A percentile compares a stretch with the other conserved stretches of the same genome.
Conservation (phyloP, 2,797 vertebrate species). For the Ctenosaura bakeri region DNA sequence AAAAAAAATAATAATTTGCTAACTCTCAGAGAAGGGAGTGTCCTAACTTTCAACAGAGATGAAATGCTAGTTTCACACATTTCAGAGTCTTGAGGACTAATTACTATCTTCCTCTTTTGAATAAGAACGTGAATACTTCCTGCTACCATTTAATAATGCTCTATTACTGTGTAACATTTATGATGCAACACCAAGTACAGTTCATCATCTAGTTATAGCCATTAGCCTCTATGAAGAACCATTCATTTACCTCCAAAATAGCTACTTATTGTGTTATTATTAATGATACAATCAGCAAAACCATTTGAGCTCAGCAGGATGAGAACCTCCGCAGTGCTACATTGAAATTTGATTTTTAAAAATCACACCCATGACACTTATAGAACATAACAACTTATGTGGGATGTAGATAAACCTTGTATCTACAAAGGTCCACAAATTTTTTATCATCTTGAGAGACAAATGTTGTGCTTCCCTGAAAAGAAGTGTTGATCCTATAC, state of each 20-base stretch:
- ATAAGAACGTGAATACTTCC: neutral
- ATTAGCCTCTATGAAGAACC: neutral
- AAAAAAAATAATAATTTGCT: constrained; percentile 37
- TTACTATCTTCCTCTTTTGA: neutral
- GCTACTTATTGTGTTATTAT: neutral
- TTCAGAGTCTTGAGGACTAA: neutral
- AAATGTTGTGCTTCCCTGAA: neutral
- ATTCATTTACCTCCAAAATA: neutral
- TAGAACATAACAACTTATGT: neutral
- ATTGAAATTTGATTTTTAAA: neutral
- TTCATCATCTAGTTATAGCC: neutral
- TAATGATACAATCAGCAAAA: neutral
- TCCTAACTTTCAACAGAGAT: neutral
- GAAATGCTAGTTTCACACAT: neutral
- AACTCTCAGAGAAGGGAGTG: constrained; percentile 51
- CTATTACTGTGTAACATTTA: neutral
- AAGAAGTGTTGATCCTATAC: too few relatives aligned
- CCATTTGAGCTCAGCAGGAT: neutral
- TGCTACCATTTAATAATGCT: neutral
- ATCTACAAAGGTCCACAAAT: neutral
- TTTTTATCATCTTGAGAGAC: neutral
- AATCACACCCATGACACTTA: neutral
- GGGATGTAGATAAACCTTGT: neutral
- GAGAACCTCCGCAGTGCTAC: neutral
- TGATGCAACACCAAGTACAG: neutral